Percentiles rank a stretch among this genome's conserved stretches.
phyloP scores from a whole-genome alignment of 2,888 invertebrate species.

The Latrodectus elegans region DNA sequence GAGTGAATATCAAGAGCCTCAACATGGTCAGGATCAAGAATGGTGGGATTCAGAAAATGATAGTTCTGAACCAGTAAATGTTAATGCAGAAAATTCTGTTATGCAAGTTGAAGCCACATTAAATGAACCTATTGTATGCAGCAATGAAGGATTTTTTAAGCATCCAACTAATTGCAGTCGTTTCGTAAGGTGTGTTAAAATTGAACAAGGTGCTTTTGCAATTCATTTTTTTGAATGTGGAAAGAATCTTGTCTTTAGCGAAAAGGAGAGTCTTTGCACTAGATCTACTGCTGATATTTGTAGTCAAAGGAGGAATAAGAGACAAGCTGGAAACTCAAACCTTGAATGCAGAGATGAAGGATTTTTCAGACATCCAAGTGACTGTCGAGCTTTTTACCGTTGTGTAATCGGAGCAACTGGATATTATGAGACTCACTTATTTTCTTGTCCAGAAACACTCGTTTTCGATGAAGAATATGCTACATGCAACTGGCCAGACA shows the following conservation, averaged over 20 bases:
- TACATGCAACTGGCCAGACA: slow-evolving; percentile 85
- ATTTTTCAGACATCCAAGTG: slow-evolving; percentile 58
- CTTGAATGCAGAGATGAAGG: slow-evolving; percentile 48
- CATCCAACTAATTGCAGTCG: slow-evolving; percentile 54
- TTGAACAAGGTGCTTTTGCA: slow-evolving; percentile 25
- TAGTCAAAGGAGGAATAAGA: slow-evolving; percentile 25
- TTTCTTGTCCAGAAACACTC: slow-evolving; percentile 85
- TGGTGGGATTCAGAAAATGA: slow-evolving; percentile 41
- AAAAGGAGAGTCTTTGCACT: slow-evolving; percentile 32
- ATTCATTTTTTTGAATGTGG: slow-evolving; percentile 60
- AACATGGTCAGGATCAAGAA: slow-evolving; percentile 10
- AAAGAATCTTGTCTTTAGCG: slow-evolving; percentile 39
- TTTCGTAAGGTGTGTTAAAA: slow-evolving; percentile 37
- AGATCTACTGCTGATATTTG: slow-evolving; percentile 9
- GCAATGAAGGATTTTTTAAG: slow-evolving; percentile 40
- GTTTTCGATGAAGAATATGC: slow-evolving; percentile 80
- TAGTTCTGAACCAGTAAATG: not conserved
- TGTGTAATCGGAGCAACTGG: slow-evolving; percentile 50
- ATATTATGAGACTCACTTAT: slow-evolving; percentile 80
- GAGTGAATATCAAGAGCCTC: not conserved
- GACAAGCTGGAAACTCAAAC: slow-evolving; percentile 28
- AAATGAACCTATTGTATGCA: slow-evolving; percentile 38
- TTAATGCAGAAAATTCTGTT: not conserved
- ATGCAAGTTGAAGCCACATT: slow-evolving; percentile 1
- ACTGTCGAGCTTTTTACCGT: slow-evolving; percentile 58